Percentiles rank a stretch among this genome's conserved stretches.
Conservation (phyloP, 2,888 invertebrate species). For the Cybosia mesomella region DNA sequence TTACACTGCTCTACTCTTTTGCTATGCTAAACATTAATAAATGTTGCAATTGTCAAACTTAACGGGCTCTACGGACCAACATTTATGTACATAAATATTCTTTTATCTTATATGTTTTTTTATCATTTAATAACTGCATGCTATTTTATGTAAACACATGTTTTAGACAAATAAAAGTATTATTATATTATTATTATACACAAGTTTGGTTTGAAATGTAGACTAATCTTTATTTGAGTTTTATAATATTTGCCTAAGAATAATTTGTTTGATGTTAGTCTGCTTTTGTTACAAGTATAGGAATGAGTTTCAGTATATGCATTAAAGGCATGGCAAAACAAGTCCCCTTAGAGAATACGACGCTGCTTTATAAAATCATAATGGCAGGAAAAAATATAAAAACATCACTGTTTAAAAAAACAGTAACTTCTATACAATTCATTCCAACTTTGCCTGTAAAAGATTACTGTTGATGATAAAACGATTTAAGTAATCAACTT, state of each 20-base stretch:
- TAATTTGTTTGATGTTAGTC: background rate
- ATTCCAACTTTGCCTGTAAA: slow-evolving; percentile 1
- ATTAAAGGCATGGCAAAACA: background rate
- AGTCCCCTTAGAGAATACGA: background rate
- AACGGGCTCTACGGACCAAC: background rate
- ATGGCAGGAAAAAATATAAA: background rate
- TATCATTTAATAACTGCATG: too few species aligned
- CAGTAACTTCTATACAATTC: background rate
- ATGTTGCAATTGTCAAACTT: too few species aligned
- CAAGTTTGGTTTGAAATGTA: background rate
- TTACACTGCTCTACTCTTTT: too few species aligned
- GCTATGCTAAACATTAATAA: background rate
- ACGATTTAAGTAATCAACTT: slow-evolving; percentile 4
- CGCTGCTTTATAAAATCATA: too few species aligned
- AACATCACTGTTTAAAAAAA: background rate
- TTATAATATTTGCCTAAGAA: background rate
- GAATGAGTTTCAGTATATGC: background rate
- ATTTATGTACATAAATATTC: background rate
- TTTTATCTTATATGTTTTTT: too few species aligned
- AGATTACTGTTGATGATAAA: background rate
- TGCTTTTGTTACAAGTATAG: background rate
- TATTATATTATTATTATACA: too few species aligned
- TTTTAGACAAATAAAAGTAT: too few species aligned
- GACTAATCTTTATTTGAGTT: background rate
- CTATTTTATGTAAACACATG: too few species aligned